phyloP scores from a whole-genome alignment of 2,113 vertebrate genomes.

The Salvelinus fontinalis region DNA sequence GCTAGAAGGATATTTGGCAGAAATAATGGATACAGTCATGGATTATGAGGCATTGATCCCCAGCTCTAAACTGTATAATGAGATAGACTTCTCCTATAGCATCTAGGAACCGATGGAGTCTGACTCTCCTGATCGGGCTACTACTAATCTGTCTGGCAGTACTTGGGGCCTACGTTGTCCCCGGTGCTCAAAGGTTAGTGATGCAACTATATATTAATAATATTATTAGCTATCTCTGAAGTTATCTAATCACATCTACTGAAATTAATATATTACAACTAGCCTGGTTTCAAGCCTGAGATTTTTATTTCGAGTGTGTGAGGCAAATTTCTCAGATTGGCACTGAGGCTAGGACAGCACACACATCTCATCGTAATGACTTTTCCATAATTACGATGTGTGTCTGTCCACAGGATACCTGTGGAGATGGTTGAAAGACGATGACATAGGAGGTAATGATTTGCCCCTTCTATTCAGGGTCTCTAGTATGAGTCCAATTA shows the following conservation, averaged over 20 bases:
- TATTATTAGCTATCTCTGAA: background rate
- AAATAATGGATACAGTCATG: background rate
- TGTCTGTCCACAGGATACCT: slow-evolving; percentile 53
- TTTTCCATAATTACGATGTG: background rate
- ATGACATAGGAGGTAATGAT: slow-evolving; percentile 64
- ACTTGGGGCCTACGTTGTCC: slow-evolving; percentile 70
- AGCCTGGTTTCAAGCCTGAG: background rate
- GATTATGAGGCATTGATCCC: background rate
- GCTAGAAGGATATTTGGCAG: background rate
- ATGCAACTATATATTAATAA: background rate
- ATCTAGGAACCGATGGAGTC: slow-evolving; percentile 60
- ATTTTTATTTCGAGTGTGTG: background rate
- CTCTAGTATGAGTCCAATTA: background rate
- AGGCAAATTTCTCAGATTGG: background rate
- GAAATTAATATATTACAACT: background rate
- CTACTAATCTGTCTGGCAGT: slow-evolving; percentile 64
- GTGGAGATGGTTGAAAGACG: slow-evolving; percentile 68
- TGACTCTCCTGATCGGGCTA: slow-evolving; percentile 68
- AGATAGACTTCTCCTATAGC: slow-evolving; percentile 45
- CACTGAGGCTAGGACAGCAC: background rate
- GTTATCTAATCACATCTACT: background rate
- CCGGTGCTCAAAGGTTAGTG: slow-evolving; percentile 79
- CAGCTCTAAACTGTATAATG: background rate
- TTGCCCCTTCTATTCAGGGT: background rate
- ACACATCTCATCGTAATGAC: background rate